Conservation (phyloP, 1,140 invertebrate genomes). For the Dendrolimus kikuchii region DNA sequence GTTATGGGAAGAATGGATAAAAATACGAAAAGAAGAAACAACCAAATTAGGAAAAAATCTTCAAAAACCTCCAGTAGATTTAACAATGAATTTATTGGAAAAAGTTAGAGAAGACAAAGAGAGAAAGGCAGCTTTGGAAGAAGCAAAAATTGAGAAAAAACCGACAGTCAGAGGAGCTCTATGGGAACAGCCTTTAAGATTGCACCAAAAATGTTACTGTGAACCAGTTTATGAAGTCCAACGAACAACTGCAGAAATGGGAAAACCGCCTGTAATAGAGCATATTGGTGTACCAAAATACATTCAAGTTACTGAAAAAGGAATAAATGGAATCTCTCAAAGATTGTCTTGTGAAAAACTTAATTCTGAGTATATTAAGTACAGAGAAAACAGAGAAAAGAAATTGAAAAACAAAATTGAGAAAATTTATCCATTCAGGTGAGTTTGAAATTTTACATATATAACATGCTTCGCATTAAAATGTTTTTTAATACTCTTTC, state of each 20-base stretch:
- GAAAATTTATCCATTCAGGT: conserved; percentile 55
- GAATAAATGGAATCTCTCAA: conserved; percentile 25
- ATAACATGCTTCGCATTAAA: too few species aligned
- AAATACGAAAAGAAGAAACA: conserved; percentile 49
- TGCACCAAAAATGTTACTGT: conserved; percentile 44
- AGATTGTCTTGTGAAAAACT: conserved; percentile 26
- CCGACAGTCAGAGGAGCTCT: conserved; percentile 30
- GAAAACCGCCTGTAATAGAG: conserved; percentile 37
- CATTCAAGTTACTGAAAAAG: conserved; percentile 52
- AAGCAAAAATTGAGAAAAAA: conserved; percentile 43
- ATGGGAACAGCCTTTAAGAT: conserved; percentile 46
- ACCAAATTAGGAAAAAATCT: conserved; percentile 26
- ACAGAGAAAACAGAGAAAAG: conserved; percentile 36
- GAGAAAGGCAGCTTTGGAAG: conserved; percentile 41
- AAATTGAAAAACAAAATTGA: conserved; percentile 32
- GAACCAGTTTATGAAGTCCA: conserved; percentile 39
- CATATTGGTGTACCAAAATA: conserved; percentile 54
- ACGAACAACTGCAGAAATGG: conserved; percentile 37
- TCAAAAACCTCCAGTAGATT: conserved; percentile 31
- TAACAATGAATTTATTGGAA: conserved; percentile 49
- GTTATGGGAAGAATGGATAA: conserved; percentile 58
- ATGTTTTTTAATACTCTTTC: background rate
- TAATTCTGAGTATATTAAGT: conserved; percentile 34
- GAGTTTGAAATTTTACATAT: conserved; percentile 3
- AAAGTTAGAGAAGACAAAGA: conserved; percentile 45